Evolutionary conservation across 2,797 vertebrate species (phyloP).

Genomic region (Falco berigora): DNA sequence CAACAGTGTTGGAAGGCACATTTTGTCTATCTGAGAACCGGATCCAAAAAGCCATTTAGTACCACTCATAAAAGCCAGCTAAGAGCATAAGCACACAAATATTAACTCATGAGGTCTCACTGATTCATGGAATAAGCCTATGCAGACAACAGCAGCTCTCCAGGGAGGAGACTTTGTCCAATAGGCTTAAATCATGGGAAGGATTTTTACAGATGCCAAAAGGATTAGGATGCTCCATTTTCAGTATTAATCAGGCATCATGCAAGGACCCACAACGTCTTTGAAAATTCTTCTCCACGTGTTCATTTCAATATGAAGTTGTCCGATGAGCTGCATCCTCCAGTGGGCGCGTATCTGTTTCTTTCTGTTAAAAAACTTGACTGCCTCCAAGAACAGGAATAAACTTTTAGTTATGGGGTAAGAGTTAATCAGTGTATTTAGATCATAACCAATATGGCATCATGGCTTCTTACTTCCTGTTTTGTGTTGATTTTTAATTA

Average conservation of each 20-base stretch:
- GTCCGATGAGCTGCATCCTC: neutral
- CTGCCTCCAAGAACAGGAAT: neutral
- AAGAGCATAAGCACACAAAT: neutral
- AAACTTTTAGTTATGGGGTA: neutral
- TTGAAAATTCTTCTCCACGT: neutral
- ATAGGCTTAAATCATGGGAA: neutral
- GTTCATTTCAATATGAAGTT: neutral
- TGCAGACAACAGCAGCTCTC: neutral
- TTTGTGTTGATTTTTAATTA: slow-evolving; percentile 59
- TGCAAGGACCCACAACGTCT: neutral
- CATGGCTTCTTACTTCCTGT: neutral
- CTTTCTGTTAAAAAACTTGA: neutral
- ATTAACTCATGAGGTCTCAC: neutral
- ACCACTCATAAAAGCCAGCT: neutral
- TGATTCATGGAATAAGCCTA: neutral
- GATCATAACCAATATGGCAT: neutral
- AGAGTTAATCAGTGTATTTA: neutral
- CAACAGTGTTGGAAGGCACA: neutral
- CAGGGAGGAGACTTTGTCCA: neutral
- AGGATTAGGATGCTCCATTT: neutral
- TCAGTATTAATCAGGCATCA: neutral
- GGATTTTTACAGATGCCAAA: neutral
- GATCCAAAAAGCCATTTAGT: slow-evolving; percentile 12
- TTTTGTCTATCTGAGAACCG: neutral
- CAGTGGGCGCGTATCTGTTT: neutral